Conservation (phyloP, 2,113 vertebrate species). For the Myrmecophaga tridactyla region DNA sequence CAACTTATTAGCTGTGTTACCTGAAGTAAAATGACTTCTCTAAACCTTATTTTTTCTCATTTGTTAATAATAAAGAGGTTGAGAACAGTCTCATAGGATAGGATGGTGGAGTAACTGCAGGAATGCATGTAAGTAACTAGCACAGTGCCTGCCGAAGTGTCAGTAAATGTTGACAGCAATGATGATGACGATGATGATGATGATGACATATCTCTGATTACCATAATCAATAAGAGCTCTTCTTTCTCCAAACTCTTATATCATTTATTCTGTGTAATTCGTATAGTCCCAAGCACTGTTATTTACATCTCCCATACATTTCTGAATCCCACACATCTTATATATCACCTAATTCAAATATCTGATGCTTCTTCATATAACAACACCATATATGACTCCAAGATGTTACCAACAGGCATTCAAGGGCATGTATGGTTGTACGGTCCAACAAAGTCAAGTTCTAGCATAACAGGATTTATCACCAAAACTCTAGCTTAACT, state of each 20-base stretch:
- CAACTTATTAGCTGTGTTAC: not conserved
- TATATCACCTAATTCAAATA: not conserved
- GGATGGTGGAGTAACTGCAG: not conserved
- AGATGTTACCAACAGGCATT: not conserved
- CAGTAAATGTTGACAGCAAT: not conserved
- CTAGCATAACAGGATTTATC: not conserved
- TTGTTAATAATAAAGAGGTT: not conserved
- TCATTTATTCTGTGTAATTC: not conserved
- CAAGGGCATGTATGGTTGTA: not conserved
- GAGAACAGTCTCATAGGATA: not conserved
- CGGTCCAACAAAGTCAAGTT: not conserved
- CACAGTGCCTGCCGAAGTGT: not conserved
- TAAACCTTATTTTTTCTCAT: not conserved
- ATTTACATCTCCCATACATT: not conserved
- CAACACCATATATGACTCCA: not conserved
- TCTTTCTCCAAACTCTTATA: not conserved
- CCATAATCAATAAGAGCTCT: not conserved
- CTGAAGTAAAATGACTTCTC: not conserved
- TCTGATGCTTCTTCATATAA: not conserved
- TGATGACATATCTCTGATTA: not conserved
- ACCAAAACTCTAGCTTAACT: not conserved
- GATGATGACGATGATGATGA: not conserved
- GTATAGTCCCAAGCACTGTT: not conserved
- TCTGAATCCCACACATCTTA: not conserved
- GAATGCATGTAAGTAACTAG: not conserved